A percentile compares a stretch with the other conserved stretches of the same genome.
These are phyloP conservation scores for Neodiprion lecontei DNA, from an alignment of 1,140 invertebrate species.

Conservation along the genomic window DNA sequence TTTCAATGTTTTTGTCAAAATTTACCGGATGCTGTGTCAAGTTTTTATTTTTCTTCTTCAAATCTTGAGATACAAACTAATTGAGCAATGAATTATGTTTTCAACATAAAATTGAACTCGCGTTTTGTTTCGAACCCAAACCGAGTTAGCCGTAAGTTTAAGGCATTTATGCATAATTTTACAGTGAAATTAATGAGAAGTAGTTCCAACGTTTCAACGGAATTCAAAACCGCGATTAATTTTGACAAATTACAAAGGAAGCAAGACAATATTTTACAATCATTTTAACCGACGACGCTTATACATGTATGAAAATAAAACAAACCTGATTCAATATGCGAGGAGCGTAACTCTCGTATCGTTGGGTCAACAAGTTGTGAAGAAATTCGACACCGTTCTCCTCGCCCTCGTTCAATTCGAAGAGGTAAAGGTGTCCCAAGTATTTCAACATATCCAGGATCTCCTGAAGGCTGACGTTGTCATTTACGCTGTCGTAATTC, in stretches of 20 bases:
- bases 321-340: conserved; percentile 20
- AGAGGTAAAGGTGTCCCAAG: conserved; percentile 28
- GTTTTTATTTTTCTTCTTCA: not conserved
- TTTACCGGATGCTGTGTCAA: not conserved
- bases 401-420: conserved; percentile 12
- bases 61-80: too few relatives aligned
- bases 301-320: too few relatives aligned
- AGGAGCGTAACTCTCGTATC: conserved; percentile 17
- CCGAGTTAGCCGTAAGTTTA: too few relatives aligned
- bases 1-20: not conserved
- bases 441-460: conserved; percentile 20
- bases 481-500: not conserved
- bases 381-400: not conserved
- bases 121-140: too few relatives aligned
- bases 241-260: too few relatives aligned
- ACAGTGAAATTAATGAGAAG: too few relatives aligned
- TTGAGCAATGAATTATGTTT: not conserved
- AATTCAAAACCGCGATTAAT: too few relatives aligned
- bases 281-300: too few relatives aligned
- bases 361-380: conserved; percentile 13
- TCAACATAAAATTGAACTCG: too few relatives aligned
- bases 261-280: too few relatives aligned
- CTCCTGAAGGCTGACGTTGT: conserved; percentile 18
- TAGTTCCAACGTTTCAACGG: too few relatives aligned
- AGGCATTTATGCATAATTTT: too few relatives aligned